phyloP scores from a whole-genome alignment of 2,888 invertebrate genomes.

The Seira musarum region DNA sequence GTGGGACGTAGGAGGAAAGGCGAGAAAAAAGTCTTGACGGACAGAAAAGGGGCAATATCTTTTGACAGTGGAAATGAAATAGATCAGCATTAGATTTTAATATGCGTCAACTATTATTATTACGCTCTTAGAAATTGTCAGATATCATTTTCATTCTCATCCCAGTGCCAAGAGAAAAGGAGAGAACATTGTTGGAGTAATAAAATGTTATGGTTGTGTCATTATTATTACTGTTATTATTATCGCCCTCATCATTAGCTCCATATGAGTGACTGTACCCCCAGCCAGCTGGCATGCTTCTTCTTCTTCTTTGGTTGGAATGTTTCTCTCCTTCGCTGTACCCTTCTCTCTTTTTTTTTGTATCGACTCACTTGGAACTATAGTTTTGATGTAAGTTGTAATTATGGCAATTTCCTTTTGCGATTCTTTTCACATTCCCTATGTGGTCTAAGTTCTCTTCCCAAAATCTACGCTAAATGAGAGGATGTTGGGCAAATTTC shows the following conservation, averaged over 20 bases:
- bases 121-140: constrained; percentile 33
- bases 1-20: neutral
- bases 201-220: constrained; percentile 39
- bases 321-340: too few species aligned
- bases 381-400: too few species aligned
- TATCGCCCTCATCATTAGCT: constrained; percentile 15
- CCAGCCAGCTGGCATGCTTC: too few species aligned
- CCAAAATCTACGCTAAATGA: too few species aligned
- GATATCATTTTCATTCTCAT: constrained; percentile 23
- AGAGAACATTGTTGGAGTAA: constrained; percentile 25
- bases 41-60: constrained; percentile 31
- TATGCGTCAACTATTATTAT: constrained; percentile 39
- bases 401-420: too few species aligned
- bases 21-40: neutral
- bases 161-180: neutral
- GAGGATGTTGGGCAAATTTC: too few species aligned
- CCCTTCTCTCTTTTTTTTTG: too few species aligned
- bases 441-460: too few species aligned
- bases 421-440: too few species aligned
- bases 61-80: constrained; percentile 42
- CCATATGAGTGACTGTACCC: constrained; percentile 22
- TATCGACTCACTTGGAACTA: too few species aligned
- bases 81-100: constrained; percentile 55
- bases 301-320: too few species aligned
- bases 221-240: constrained; percentile 32